Percentiles rank a stretch among this genome's conserved stretches.
Evolutionary conservation across 2,797 vertebrate species (phyloP).

Genomic region (Melanotaenia boesemani): DNA sequence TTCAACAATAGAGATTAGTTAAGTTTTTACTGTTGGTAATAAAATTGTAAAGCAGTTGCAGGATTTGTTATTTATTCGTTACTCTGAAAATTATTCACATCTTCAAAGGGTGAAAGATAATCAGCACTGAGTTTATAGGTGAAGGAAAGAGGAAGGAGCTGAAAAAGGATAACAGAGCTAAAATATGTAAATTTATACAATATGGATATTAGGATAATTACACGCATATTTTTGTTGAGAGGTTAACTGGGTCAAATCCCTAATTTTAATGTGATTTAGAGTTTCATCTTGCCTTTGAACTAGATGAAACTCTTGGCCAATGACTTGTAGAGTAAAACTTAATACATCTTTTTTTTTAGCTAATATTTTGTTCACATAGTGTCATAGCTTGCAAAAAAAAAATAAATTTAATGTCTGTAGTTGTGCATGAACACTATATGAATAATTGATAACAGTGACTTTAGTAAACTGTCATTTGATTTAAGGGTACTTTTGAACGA

Average conservation of each 20-base stretch:
- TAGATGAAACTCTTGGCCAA: background rate
- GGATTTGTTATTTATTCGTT: conserved; percentile 53
- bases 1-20: conserved; percentile 36
- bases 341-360: background rate
- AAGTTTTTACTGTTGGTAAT: conserved; percentile 55
- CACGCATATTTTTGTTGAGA: conserved; percentile 51
- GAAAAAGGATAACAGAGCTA: conserved; percentile 44
- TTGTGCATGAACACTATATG: background rate
- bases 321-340: background rate
- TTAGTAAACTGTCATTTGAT: background rate
- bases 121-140: conserved; percentile 29
- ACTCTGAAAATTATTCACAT: conserved; percentile 60
- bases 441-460: background rate
- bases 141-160: conserved; percentile 41
- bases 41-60: conserved; percentile 37
- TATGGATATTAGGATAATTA: conserved; percentile 55
- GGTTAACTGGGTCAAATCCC: conserved; percentile 74
- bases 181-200: conserved; percentile 69
- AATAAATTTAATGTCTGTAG: background rate
- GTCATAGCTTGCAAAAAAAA: background rate
- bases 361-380: background rate
- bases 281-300: conserved; percentile 56
- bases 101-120: conserved; percentile 63
- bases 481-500: background rate
- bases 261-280: conserved; percentile 56